Evolutionary conservation across 2,888 invertebrate species (phyloP), one percentile per base, ranked within the genome.

Genomic region (Pediacus dermestoides): DNA sequence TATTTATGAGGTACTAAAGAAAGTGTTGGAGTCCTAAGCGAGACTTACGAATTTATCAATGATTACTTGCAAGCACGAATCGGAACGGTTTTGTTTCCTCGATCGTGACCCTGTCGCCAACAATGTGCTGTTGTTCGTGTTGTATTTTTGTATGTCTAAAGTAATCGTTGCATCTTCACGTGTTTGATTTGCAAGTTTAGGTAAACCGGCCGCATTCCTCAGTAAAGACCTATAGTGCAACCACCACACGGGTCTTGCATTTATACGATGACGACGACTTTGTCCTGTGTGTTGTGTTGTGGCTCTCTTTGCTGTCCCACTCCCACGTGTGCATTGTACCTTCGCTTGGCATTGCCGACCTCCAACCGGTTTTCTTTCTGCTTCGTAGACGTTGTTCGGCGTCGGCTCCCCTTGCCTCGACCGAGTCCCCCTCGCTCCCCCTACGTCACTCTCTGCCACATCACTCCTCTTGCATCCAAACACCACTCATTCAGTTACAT

Each of bases 281-380:
- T 28, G 13, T 28, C 28, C 28, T 13, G 4, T 14, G 28, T 23
- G 23, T 28, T 9, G 7, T 12, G 11, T 7, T 11, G 28, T 2
- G 10, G 12, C 14, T 34, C 14, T 23, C 16, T 34, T 12, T 6
- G 30, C 30, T 42, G 44, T 41, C 42, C 42, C 39, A 42, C 49
- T 47, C 49, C 49, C 49, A 50, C 49, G 44, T 50, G 49, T 38
- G 28, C 38, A 46, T 42, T 42, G 49, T 42, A 8, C 30, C 25
- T 40, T 40, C 46, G 50, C 39, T 50, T 52, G 52, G 52, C 54
- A 52, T 48, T 49, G 52, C 42, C 55, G 53, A 55, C 53, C 51
- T 56, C 55, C 52, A 58, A 59, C 60, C 61, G 60, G 61, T 61
- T 61, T 54, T 48, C 50, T 52, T 30, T 32, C 7, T 26, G 10